Conservation (phyloP, 2,113 vertebrate genomes). For the Xiphophorus maculatus region DNA sequence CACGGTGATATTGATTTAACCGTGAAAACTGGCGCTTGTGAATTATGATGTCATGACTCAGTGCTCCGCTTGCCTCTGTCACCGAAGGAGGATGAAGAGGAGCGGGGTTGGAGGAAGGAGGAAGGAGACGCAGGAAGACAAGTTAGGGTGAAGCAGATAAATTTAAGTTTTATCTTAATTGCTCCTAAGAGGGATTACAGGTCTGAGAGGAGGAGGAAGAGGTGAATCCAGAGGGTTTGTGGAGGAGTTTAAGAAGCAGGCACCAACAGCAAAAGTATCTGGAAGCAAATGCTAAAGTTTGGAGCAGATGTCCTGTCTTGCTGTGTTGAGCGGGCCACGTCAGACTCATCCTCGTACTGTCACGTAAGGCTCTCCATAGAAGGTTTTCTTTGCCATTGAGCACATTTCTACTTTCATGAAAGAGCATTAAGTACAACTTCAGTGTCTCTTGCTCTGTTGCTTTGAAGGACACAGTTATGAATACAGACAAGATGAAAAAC, state of each 20-base stretch:
- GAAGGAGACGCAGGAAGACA: slow-evolving; percentile 51
- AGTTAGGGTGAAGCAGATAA: slow-evolving; percentile 60
- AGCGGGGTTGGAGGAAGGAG: background rate
- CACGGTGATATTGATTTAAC: slow-evolving; percentile 81
- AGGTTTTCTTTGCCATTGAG: slow-evolving; percentile 51
- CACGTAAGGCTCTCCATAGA: slow-evolving; percentile 17
- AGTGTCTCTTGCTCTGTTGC: slow-evolving; percentile 26
- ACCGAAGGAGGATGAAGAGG: slow-evolving; percentile 57
- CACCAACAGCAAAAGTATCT: background rate
- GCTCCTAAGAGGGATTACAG: slow-evolving; percentile 57
- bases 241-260: slow-evolving; percentile 15
- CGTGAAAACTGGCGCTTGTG: slow-evolving; percentile 78
- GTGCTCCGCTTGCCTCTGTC: slow-evolving; percentile 73
- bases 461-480: slow-evolving; percentile 60
- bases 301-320: slow-evolving; percentile 7
- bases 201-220: slow-evolving; percentile 11
- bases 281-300: slow-evolving; percentile 10
- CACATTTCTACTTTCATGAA: slow-evolving; percentile 48
- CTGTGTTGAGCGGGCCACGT: background rate
- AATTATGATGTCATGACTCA: slow-evolving; percentile 82
- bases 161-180: slow-evolving; percentile 68
- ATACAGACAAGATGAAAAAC: slow-evolving; percentile 69
- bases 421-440: slow-evolving; percentile 45
- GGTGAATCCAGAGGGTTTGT: slow-evolving; percentile 26
- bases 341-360: slow-evolving; percentile 4